Base-by-base conservation (phyloP, 2,113 vertebrate species). In the Forbesichthys papilliferus region DNA sequence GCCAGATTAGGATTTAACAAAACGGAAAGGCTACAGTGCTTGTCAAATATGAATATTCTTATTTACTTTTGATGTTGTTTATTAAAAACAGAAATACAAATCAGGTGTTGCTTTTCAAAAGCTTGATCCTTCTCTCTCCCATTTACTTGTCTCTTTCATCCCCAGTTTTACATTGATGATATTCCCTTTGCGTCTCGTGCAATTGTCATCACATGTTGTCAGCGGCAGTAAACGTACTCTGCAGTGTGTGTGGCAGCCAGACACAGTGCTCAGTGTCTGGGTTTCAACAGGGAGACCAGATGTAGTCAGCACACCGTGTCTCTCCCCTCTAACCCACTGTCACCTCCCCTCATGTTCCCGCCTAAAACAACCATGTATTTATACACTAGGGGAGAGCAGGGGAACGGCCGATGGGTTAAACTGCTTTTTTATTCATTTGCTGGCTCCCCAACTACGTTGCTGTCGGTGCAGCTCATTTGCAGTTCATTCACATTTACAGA, bases 201-300 rank as follows among this genome's bases (percentile, higher is more conserved):
- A 71, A 85, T 84, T 91, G 84, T 90, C 91, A 89, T 92, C 89
- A 90, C 68, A 86, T 89, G 86, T 90, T 90, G 90, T 90, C 88
- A 91, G 73, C 72, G 63, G 78, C 89, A 91, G 85, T 53, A 73
- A 86, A 91, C 90, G 91, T 27, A 27, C 27, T 27, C 58, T 69
- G 61, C 56, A 12, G 82, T 86, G 87, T 66, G 69, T 64, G 18
- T 62, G 65, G 78, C 49, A 73, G 73, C 57, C 71, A 68, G 79
- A 74, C 64, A 80, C 64, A 70, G 69, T 75, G 69, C 46, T 66
- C 56, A 1, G 0, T 82, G 84, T 85, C 73, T 74, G 71, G 84
- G 85, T 49, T 80, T 83, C 86, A 77, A 88, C 83, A 77, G 77
- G 82, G 84, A 86, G 85, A 87, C 75, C 68, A 58, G 68, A 14